Base-by-base conservation (phyloP, 2,797 vertebrate genomes). In the Pangasius macronema region DNA sequence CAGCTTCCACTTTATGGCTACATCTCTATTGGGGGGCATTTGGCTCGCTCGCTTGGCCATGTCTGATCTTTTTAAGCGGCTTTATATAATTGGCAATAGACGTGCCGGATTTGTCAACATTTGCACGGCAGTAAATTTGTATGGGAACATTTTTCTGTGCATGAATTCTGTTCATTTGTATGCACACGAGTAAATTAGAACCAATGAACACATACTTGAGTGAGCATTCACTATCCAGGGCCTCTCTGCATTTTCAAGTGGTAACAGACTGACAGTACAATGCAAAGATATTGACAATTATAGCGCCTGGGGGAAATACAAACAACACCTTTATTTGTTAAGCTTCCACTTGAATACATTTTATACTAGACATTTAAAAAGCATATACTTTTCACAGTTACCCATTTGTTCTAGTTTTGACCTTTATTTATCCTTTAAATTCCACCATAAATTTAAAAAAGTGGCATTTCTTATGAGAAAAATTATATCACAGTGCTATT, bases 231-330 rank as follows among this genome's bases (percentile, higher is more conserved):
- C 59, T 85, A 85, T 86, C 80, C 84, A 77, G 75, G 61, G 55
- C 72, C 75, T 84, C 61, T 75, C 49, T 67, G 85, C 85, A 84
- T 87, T 88, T 88, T 86, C 68, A 83, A 85, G 80, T 86, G 70
- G 77, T 84, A 89, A 83, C 81, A 85, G 24, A 70, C 85, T 88
- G 61, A 87, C 87, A 87, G 81, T 84, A 86, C 82, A 90, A 83
- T 86, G 85, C 84, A 88, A 81, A 85, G 61, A 85, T 33, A 39
- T 33, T 39, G 61, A 51, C 51, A 73, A 57, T 79, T 81, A 87
- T 57, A 30, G 77, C 16, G 42, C 22, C 72, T 51, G 85, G 59
- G 61, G 57, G 33, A 80, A 87, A 79, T 57, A 84, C 51, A 82
- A 73, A 82, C 42, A 73, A n/a, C 3, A 24, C 42, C 55, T 53